Base-by-base conservation (phyloP, 2,888 invertebrate species). In the Nipponacmea schrenckii region DNA sequence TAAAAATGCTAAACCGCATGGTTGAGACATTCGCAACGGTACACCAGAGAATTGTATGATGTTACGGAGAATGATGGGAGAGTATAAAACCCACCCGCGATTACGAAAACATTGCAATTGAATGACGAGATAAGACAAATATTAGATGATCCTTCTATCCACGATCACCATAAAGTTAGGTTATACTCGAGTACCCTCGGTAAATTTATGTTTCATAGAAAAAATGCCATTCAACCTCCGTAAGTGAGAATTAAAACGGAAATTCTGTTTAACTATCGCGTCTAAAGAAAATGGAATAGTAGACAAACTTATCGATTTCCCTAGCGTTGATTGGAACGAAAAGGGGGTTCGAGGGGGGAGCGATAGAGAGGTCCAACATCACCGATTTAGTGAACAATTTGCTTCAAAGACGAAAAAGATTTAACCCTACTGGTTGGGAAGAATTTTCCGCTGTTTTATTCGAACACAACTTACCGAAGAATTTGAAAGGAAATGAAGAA, bases 21-120 rank as follows among this genome's bases (percentile, higher is more conserved):
- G 17, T 2, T 0, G 17, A 48, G 5, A n/a, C n/a, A 17, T 15
- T 48, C 0, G 48, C 15, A 4, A 10, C 15, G 2, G 1, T 27
- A n/a, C 39, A 5, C 4, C n/a, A 68, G 4, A n/a, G 48, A 5
- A 20, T 69, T 2, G 64, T 69, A 2, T 69, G 64, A 63, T 63
- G 48, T 64, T 64, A 64, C 12, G 69, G 69, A 0, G 48, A 46
- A 10, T 69, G 69, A n/a, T 17, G 15, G 15, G 14, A 0, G 3
- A n/a, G n/a, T 48, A 48, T 48, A 17, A 48, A 14, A 48, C 3
- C 48, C 48, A 17, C n/a, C 48, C 8, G 14, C 48, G 2, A n/a
- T 12, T 14, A 48, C 15, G n/a, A 48, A 48, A n/a, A 48, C 48
- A 17, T 48, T 4, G 48, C 15, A 48, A 48, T 48, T 48, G n/a